Conservation (phyloP, 2,888 invertebrate species). For the Ennomos fuscantarius region DNA sequence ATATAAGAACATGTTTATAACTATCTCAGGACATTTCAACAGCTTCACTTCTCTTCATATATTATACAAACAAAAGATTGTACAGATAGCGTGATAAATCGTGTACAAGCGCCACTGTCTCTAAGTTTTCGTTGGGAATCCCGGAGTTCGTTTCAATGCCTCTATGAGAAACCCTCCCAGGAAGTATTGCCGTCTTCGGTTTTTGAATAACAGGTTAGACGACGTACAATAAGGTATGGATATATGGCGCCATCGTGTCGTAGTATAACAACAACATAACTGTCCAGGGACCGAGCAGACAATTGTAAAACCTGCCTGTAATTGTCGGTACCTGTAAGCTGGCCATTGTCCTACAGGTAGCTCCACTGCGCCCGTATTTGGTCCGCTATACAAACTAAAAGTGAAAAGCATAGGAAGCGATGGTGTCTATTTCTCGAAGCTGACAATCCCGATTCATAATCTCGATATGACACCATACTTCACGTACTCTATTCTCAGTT, state of each 20-base stretch:
- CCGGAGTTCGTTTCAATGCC: constrained; percentile 38
- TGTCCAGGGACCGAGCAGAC: constrained; percentile 59
- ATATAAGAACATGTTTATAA: constrained; percentile 23
- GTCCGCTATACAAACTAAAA: constrained; percentile 57
- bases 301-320: constrained; percentile 55
- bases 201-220: constrained; percentile 51
- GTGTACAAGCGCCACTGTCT: constrained; percentile 54
- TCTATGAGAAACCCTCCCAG: constrained; percentile 50
- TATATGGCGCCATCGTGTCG: constrained; percentile 77
- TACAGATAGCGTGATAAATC: constrained; percentile 35
- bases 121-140: constrained; percentile 46
- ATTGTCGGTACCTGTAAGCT: constrained; percentile 68
- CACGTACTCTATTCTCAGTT: constrained; percentile 54
- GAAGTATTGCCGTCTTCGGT: constrained; percentile 49
- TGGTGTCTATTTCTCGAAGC: constrained; percentile 55
- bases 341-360: constrained; percentile 59
- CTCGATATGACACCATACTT: constrained; percentile 57
- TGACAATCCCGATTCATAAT: constrained; percentile 68
- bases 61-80: constrained; percentile 31
- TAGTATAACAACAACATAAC: constrained; percentile 65
- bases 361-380: constrained; percentile 49
- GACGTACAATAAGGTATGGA: constrained; percentile 59
- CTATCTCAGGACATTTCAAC: constrained; percentile 27
- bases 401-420: constrained; percentile 72
- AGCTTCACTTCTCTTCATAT: constrained; percentile 27